These are phyloP conservation scores for Panurus biarmicus DNA, from an alignment of 2,113 vertebrate genomes.

Conservation along the genomic window DNA sequence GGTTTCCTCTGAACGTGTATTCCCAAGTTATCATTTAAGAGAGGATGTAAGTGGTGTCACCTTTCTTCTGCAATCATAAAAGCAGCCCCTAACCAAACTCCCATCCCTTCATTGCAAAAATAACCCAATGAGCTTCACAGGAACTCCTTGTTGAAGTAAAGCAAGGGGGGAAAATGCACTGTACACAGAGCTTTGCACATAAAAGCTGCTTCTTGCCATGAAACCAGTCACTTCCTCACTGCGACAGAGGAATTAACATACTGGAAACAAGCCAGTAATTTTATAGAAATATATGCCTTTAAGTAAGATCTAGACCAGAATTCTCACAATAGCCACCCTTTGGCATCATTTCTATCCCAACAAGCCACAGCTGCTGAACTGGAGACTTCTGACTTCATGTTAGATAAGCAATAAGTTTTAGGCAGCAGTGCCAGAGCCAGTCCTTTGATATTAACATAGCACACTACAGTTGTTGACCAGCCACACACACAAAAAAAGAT, in stretches of 20 bases:
- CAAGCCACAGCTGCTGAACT: slow-evolving; percentile 30
- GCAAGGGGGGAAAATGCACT: not conserved
- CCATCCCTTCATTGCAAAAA: not conserved
- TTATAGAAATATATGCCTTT: slow-evolving; percentile 11
- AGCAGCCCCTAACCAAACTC: not conserved
- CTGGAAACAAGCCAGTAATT: slow-evolving; percentile 16
- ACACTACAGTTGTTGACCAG: not conserved
- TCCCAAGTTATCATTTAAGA: not conserved
- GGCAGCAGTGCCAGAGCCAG: not conserved
- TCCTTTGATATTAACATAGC: slow-evolving; percentile 11
- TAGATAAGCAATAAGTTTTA: not conserved
- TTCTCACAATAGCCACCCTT: not conserved
- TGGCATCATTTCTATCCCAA: slow-evolving; percentile 18
- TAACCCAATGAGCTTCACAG: not conserved
- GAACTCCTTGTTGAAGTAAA: not conserved
- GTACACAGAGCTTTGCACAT: not conserved
- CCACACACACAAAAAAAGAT: not conserved
- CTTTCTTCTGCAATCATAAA: not conserved
- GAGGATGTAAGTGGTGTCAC: not conserved
- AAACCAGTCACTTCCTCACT: slow-evolving; percentile 2
- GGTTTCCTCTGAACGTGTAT: not conserved
- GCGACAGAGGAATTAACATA: slow-evolving; percentile 24
- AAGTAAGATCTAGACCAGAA: not conserved
- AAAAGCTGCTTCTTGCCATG: slow-evolving; percentile 21
- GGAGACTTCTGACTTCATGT: not conserved